Evolutionary conservation across 1,140 invertebrate species (phyloP).

Genomic region (Galendromus occidentalis): DNA sequence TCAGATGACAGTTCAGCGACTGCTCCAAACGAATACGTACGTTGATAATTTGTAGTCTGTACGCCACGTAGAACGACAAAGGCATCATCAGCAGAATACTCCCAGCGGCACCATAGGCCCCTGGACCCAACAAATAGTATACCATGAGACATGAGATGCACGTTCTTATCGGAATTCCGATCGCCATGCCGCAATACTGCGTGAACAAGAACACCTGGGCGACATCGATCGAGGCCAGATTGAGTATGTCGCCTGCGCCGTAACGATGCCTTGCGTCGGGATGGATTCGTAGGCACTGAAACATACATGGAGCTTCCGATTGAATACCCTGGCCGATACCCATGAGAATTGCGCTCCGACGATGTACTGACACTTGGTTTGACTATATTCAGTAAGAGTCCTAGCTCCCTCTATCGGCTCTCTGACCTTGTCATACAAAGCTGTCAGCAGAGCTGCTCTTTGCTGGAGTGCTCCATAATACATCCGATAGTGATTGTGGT

Average conservation of each 20-base stretch:
- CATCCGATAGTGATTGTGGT: not conserved
- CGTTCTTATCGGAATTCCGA: not conserved
- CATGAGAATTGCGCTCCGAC: not conserved
- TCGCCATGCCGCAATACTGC: not conserved
- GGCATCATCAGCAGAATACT: not conserved
- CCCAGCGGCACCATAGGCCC: not conserved
- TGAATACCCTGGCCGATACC: not conserved
- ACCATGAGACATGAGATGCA: not conserved
- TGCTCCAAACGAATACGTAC: not conserved
- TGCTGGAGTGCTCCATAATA: not conserved
- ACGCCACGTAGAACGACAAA: not conserved
- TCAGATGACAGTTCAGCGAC: not conserved
- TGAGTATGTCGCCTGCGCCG: not conserved
- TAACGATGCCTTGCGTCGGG: not conserved
- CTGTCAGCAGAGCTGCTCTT: not conserved
- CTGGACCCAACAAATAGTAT: not conserved
- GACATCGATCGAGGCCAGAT: not conserved
- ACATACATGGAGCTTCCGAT: not conserved
- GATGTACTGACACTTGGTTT: not conserved
- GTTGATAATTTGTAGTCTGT: not conserved
- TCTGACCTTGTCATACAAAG: not conserved
- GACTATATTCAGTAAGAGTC: not conserved
- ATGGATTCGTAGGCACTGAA: not conserved
- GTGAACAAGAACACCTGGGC: not conserved
- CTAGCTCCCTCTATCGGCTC: not conserved